phyloP scores from a whole-genome alignment of 2,113 vertebrate species.

The Ranitomeya imitator region DNA sequence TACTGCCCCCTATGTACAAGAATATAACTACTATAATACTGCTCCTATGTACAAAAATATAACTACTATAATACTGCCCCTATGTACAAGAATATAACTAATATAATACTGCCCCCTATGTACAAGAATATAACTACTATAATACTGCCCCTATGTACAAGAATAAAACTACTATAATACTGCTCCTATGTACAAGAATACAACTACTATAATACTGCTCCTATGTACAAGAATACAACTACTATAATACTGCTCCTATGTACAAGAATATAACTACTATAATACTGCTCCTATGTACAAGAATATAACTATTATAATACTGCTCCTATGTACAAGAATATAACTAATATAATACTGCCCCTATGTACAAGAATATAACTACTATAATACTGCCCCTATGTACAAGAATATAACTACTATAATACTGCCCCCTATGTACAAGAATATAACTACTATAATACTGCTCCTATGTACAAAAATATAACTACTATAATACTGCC shows the following conservation, averaged over 20 bases:
- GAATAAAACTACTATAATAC: slow-evolving; percentile 1
- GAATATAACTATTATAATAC: no score
- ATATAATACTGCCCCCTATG: neutral
- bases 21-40: no score
- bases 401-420: slow-evolving; percentile 7
- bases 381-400: neutral
- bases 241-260: neutral
- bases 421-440: slow-evolving; percentile 4
- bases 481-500: slow-evolving; percentile 2
- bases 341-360: neutral
- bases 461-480: neutral
- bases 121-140: slow-evolving; percentile 7
- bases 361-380: slow-evolving; percentile 9
- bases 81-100: slow-evolving; percentile 13
- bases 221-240: slow-evolving; percentile 2
- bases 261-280: slow-evolving; percentile 6
- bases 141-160: slow-evolving; percentile 4
- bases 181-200: neutral
- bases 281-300: neutral
- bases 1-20: no score
- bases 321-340: no score
- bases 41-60: no score
- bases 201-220: neutral
- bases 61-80: neutral
- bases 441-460: slow-evolving; percentile 2